Evolutionary conservation across 1,140 invertebrate genomes (phyloP).

Genomic region (Drosophila baimaii): DNA sequence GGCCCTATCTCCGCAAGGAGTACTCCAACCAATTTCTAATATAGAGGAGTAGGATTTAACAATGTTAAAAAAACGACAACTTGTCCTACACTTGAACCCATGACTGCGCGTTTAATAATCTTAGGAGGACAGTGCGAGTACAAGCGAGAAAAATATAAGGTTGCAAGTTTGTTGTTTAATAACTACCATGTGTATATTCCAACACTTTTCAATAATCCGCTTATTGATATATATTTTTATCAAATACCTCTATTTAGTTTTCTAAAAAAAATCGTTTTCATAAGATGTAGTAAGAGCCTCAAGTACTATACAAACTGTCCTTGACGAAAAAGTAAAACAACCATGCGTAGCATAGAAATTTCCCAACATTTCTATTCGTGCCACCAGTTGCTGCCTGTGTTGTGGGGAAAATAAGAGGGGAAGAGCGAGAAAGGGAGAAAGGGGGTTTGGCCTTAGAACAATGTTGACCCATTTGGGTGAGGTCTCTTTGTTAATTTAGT

Average conservation of each 20-base stretch:
- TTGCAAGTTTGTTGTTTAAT: too few species aligned
- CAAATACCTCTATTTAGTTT: neutral
- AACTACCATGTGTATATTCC: too few species aligned
- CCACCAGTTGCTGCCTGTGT: conserved; percentile 37
- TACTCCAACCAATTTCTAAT: neutral
- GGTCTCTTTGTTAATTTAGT: conserved; percentile 58
- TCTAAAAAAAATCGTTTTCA: too few species aligned
- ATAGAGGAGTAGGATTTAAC: too few species aligned
- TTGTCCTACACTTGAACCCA: too few species aligned
- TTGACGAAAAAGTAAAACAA: conserved; percentile 10
- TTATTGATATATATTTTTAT: too few species aligned
- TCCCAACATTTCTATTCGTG: conserved; percentile 34
- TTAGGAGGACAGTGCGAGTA: too few species aligned
- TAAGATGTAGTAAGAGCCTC: neutral
- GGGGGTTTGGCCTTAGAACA: conserved; percentile 32
- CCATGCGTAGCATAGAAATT: conserved; percentile 4
- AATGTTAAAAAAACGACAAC: too few species aligned
- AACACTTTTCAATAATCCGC: too few species aligned
- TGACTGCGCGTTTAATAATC: too few species aligned
- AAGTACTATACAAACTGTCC: neutral
- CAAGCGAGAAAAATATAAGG: too few species aligned
- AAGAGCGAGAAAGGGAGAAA: neutral
- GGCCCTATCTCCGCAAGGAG: neutral
- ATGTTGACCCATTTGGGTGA: conserved; percentile 35
- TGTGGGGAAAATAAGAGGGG: neutral